Conservation (phyloP, 1,140 invertebrate genomes). For the Brevipalpus yothersi region DNA sequence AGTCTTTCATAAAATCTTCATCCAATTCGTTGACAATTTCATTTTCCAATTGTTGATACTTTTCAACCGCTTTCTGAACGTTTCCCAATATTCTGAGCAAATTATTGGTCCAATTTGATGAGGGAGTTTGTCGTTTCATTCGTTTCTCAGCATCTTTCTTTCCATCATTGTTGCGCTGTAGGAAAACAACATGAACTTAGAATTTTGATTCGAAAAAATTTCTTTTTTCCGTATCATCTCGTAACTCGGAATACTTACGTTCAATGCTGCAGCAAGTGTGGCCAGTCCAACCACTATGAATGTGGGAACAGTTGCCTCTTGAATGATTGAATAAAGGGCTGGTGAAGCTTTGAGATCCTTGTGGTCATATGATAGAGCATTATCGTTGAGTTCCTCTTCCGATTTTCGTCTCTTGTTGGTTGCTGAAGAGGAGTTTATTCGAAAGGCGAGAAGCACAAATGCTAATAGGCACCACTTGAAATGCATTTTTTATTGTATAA, state of each 20-base stretch:
- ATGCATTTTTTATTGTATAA: neutral
- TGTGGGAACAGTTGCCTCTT: neutral
- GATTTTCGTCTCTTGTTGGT: neutral
- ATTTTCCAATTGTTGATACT: constrained; percentile 3
- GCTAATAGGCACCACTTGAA: neutral
- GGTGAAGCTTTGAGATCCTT: neutral
- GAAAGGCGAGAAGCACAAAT: neutral
- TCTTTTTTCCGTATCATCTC: neutral
- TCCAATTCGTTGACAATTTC: constrained; percentile 3
- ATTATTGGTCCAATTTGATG: neutral
- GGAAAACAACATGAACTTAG: no score
- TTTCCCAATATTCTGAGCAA: constrained; percentile 1
- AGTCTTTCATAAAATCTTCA: neutral
- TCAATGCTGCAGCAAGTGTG: neutral
- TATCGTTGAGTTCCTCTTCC: neutral
- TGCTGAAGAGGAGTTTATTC: neutral
- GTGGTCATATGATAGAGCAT: neutral
- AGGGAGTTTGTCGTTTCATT: neutral
- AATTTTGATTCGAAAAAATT: no score
- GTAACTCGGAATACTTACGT: neutral
- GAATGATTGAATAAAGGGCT: neutral
- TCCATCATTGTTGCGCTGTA: no score
- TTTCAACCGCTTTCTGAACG: constrained; percentile 5
- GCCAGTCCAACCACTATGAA: neutral
- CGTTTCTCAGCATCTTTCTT: no score